These are phyloP conservation scores for Chondrosia reniformis DNA, from an alignment of 37 sponge, comb jelly and placozoan genomes.

Conservation along the genomic window DNA sequence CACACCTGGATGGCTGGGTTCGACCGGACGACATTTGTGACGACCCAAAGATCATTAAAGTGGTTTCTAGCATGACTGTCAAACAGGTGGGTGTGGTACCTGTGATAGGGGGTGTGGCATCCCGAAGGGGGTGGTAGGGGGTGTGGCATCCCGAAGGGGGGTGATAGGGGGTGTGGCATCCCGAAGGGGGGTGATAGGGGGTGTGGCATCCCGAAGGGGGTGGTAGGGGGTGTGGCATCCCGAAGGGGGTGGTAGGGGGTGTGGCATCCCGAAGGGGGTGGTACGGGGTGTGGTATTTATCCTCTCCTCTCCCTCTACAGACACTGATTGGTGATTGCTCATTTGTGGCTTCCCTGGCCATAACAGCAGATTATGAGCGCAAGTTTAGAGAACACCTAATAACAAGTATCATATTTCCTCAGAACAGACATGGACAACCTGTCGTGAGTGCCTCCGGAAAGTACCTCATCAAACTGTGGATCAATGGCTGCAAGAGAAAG, in stretches of 20 bases:
- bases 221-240: too few relatives aligned
- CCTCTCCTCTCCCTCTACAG: conserved; percentile 27
- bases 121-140: too few relatives aligned
- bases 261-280: too few relatives aligned
- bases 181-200: too few relatives aligned
- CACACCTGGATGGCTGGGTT: conserved; percentile 58
- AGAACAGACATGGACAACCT: conserved; percentile 82
- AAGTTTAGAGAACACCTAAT: conserved; percentile 87
- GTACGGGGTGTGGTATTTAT: not conserved
- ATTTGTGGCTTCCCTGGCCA: conserved; percentile 94
- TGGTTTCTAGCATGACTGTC: conserved; percentile 80
- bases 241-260: too few relatives aligned
- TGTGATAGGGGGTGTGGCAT: too few relatives aligned
- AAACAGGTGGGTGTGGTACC: conserved; percentile 60
- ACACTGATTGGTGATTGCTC: conserved; percentile 98
- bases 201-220: too few relatives aligned
- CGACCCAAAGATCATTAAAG: conserved; percentile 80
- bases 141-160: too few relatives aligned
- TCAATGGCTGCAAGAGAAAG: conserved; percentile 89
- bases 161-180: too few relatives aligned
- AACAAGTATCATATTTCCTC: conserved; percentile 82
- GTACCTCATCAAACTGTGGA: conserved; percentile 77
- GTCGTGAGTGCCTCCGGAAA: conserved; percentile 90
- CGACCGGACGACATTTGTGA: conserved; percentile 87
- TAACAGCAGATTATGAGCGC: conserved; percentile 88